Conservation (phyloP, 1,140 invertebrate genomes). For the Bombus superbus region DNA sequence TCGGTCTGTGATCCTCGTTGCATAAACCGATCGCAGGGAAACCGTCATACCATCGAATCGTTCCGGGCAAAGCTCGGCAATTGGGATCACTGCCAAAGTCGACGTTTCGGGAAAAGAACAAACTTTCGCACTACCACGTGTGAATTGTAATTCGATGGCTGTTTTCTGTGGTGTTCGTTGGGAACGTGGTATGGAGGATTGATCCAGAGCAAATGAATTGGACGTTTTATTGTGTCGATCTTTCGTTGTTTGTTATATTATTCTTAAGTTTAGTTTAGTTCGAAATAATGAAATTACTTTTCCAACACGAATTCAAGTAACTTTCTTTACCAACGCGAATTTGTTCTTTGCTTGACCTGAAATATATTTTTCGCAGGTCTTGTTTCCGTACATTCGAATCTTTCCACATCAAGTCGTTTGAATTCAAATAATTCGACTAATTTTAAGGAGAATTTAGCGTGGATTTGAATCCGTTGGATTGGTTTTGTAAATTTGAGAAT, state of each 20-base stretch:
- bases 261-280: neutral
- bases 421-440: too few relatives aligned
- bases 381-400: too few relatives aligned
- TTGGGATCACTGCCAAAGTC: neutral
- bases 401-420: too few relatives aligned
- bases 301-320: too few relatives aligned
- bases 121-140: too few relatives aligned
- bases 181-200: neutral
- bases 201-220: neutral
- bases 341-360: too few relatives aligned
- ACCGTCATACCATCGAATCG: neutral
- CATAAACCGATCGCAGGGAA: neutral
- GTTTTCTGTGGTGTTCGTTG: neutral
- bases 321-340: too few relatives aligned
- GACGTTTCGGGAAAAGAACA: neutral
- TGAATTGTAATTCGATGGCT: neutral
- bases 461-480: too few relatives aligned
- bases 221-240: neutral
- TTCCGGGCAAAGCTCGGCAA: neutral
- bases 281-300: too few relatives aligned
- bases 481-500: too few relatives aligned
- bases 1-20: neutral
- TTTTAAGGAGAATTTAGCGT: too few relatives aligned
- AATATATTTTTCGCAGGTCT: too few relatives aligned
- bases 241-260: neutral